phyloP scores from a whole-genome alignment of 2,797 vertebrate genomes.

The Sebastes dallii region DNA sequence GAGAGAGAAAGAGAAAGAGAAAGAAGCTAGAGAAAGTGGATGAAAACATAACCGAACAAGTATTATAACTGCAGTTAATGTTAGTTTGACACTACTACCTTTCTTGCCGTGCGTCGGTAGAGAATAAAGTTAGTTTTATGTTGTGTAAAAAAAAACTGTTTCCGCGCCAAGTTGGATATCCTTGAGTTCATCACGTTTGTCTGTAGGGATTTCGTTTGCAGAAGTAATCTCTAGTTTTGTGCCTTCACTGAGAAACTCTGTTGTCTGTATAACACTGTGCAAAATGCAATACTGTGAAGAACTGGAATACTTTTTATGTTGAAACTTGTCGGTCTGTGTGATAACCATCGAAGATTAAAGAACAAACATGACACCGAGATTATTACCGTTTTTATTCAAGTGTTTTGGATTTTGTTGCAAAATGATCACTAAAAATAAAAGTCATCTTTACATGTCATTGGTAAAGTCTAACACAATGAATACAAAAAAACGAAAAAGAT shows the following conservation, averaged over 20 bases:
- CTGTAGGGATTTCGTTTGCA: slow-evolving; percentile 59
- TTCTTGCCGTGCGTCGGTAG: slow-evolving; percentile 22
- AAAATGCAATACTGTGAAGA: slow-evolving; percentile 76
- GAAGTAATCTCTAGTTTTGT: slow-evolving; percentile 74
- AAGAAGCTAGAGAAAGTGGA: not conserved
- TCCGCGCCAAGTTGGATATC: slow-evolving; percentile 17
- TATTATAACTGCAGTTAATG: not conserved
- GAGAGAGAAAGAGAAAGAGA: not conserved
- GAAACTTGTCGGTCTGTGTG: slow-evolving; percentile 62
- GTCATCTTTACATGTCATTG: not conserved
- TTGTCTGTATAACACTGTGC: slow-evolving; percentile 75
- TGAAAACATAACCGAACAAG: slow-evolving; percentile 10
- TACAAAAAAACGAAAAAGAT: not conserved
- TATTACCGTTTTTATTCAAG: not conserved
- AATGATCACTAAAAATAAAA: not conserved
- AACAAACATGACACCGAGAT: slow-evolving; percentile 27
- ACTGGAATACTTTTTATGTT: slow-evolving; percentile 46
- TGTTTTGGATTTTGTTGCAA: not conserved
- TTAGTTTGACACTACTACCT: slow-evolving; percentile 36
- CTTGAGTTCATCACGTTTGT: slow-evolving; percentile 36
- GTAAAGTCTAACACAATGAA: not conserved
- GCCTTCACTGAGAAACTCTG: slow-evolving; percentile 74
- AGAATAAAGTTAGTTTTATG: slow-evolving; percentile 23
- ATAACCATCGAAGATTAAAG: slow-evolving; percentile 62
- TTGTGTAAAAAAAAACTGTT: slow-evolving; percentile 47